Conservation (phyloP, 2,888 invertebrate genomes). For the Toxonevra muliebris region DNA sequence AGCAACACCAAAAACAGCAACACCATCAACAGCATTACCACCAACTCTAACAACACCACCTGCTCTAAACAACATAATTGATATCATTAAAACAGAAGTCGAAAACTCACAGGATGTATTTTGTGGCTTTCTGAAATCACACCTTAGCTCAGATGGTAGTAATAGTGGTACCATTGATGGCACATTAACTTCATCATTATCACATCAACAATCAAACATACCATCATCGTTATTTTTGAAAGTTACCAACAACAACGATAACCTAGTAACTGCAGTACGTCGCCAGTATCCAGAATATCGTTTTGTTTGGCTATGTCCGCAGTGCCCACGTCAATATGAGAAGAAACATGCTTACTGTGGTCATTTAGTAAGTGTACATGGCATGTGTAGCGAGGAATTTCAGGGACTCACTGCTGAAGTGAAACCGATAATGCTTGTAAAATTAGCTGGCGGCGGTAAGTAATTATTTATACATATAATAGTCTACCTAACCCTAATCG, state of each 20-base stretch:
- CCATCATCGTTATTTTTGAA: slow-evolving; percentile 13
- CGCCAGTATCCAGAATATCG: slow-evolving; percentile 9
- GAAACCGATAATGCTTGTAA: slow-evolving; percentile 2
- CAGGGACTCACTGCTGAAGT: slow-evolving; percentile 15
- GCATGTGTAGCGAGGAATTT: slow-evolving; percentile 22
- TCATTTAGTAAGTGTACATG: slow-evolving; percentile 24
- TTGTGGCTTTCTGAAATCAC: no score
- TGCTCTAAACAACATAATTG: no score
- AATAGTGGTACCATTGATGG: no score
- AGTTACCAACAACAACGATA: slow-evolving; percentile 16
- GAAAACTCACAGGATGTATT: no score
- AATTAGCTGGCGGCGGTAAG: no score
- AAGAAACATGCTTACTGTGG: slow-evolving; percentile 27
- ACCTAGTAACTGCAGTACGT: slow-evolving; percentile 9
- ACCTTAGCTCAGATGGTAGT: no score
- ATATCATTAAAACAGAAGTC: no score
- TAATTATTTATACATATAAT: no score
- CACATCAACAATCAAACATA: neutral
- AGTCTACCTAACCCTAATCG: no score
- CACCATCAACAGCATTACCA: neutral
- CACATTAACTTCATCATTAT: no score
- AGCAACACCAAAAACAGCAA: neutral
- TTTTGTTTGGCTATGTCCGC: slow-evolving; percentile 23
- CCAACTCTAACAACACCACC: neutral
- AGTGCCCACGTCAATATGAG: slow-evolving; percentile 21